phyloP scores from a whole-genome alignment of 2,888 invertebrate genomes.

The Clunio marinus region DNA sequence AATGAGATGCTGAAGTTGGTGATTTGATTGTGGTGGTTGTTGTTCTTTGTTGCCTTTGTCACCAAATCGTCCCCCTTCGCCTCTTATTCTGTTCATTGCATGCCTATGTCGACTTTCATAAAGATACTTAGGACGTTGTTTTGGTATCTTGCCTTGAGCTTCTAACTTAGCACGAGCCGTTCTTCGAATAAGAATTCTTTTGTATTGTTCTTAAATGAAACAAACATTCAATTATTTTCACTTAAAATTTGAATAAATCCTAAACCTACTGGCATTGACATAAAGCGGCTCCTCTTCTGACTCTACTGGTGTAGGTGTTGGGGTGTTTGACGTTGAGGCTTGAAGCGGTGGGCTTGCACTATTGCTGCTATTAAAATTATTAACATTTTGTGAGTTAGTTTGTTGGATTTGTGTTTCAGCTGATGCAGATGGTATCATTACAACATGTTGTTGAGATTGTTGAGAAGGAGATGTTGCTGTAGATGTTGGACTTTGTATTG shows the following conservation, averaged over 20 bases:
- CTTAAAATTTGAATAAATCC: neutral
- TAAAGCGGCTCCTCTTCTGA: constrained; percentile 91
- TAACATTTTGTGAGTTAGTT: constrained; percentile 43
- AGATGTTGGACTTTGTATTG: constrained; percentile 40
- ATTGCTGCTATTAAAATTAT: constrained; percentile 36
- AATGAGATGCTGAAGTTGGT: constrained; percentile 46
- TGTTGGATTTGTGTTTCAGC: constrained; percentile 42
- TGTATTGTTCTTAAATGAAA: constrained; percentile 19
- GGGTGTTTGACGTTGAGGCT: constrained; percentile 22
- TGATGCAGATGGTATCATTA: constrained; percentile 34
- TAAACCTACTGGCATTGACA: constrained; percentile 73
- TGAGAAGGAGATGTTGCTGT: constrained; percentile 40
- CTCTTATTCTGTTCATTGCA: constrained; percentile 95
- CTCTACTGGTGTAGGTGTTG: constrained; percentile 44
- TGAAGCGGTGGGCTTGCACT: constrained; percentile 3
- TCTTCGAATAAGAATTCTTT: constrained; percentile 62
- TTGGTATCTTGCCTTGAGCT: constrained; percentile 92
- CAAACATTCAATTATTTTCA: neutral
- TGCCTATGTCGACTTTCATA: constrained; percentile 96
- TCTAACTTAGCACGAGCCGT: constrained; percentile 93
- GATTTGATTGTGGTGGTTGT: constrained; percentile 24
- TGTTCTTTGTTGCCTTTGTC: constrained; percentile 42
- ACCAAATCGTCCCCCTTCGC: constrained; percentile 89
- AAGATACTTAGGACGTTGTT: constrained; percentile 95
- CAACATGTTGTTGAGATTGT: constrained; percentile 33